Conservation (phyloP, 1,140 invertebrate genomes). For the Drosophila kikkawai region DNA sequence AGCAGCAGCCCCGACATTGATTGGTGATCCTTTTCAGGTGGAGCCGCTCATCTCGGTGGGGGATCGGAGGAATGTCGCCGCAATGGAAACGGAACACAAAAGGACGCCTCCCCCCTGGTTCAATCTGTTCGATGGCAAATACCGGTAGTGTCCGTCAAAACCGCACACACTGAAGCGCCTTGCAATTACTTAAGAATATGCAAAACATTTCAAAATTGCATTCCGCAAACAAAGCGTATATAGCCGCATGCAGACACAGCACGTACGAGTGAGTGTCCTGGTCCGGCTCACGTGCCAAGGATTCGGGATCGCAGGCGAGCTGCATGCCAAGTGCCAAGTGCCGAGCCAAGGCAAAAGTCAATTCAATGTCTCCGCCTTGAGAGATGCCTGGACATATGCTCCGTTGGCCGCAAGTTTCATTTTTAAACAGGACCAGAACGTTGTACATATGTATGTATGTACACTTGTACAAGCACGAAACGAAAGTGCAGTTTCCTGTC, state of each 20-base stretch:
- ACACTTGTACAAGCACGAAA: constrained; percentile 1
- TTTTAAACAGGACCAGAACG: constrained; percentile 27
- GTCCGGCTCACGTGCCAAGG: constrained; percentile 52
- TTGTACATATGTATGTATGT: not conserved
- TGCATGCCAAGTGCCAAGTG: constrained; percentile 38
- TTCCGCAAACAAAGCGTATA: constrained; percentile 57
- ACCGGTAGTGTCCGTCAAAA: constrained; percentile 18
- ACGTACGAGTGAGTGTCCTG: constrained; percentile 18
- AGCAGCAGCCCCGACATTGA: constrained; percentile 51
- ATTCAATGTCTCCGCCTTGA: constrained; percentile 52
- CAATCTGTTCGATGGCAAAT: constrained; percentile 48
- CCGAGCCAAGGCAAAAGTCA: constrained; percentile 47
- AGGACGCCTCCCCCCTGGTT: constrained; percentile 8
- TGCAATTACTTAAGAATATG: constrained; percentile 75
- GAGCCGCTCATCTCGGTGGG: constrained; percentile 3
- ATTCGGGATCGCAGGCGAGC: constrained; percentile 37
- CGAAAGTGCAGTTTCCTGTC: constrained; percentile 27
- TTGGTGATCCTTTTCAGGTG: constrained; percentile 46
- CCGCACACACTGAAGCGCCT: constrained; percentile 46
- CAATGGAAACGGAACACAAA: constrained; percentile 24
- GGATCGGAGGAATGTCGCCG: not conserved
- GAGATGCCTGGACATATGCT: constrained; percentile 45
- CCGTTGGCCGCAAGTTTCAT: constrained; percentile 28
- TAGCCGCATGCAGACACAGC: constrained; percentile 21
- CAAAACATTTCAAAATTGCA: constrained; percentile 74